Base-by-base conservation (phyloP, 2,888 invertebrate genomes). In the Trachelus troglodyta region DNA sequence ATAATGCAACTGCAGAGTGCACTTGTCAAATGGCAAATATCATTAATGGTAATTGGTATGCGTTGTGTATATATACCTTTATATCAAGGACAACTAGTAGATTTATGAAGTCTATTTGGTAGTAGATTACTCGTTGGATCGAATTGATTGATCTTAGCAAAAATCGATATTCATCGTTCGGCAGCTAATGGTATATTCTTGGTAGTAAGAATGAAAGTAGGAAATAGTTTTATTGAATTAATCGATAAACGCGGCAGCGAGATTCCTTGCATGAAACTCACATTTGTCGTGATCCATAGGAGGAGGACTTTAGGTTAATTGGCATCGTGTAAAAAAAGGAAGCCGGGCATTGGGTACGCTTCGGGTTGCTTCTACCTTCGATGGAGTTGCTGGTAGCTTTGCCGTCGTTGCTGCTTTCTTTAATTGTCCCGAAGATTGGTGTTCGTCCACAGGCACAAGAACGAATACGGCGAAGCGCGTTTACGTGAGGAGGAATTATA, bases 161-260 rank as follows among this genome's bases (percentile, higher is more conserved):
- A 56, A 15, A 23, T 56, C 23, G 40, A 56, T 56, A 56, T 56
- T 56, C 4, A 56, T 23, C 6, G 6, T 23, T 56, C 23, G 2
- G 23, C 9, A 2, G 15, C 23, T 56, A 56, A 56, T 2, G 23
- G 56, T 9, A 2, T 0, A 23, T 23, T 9, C 23, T 23, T 56
- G 56, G 6, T 0, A 40, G 23, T 56, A 23, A 23, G 9, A 76
- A 76, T 74, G 79, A 76, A 79, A 76, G 76, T 76, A 79, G 75
- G 30, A 76, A 76, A 76, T 69, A 34, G 33, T 33, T 15, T n/a
- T 37, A 69, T 69, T 34, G 11, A 68, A 77, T 68, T 56, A 30
- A 34, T 40, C 12, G 35, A n/a, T 33, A 76, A 76, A 34, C 11
- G 73, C 34, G 34, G 75, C 30, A 76, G 56, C 75, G n/a, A 34